Percentiles rank a stretch among this genome's conserved stretches.
Conservation (phyloP, 2,797 vertebrate species). For the Hylomyscus alleni region DNA sequence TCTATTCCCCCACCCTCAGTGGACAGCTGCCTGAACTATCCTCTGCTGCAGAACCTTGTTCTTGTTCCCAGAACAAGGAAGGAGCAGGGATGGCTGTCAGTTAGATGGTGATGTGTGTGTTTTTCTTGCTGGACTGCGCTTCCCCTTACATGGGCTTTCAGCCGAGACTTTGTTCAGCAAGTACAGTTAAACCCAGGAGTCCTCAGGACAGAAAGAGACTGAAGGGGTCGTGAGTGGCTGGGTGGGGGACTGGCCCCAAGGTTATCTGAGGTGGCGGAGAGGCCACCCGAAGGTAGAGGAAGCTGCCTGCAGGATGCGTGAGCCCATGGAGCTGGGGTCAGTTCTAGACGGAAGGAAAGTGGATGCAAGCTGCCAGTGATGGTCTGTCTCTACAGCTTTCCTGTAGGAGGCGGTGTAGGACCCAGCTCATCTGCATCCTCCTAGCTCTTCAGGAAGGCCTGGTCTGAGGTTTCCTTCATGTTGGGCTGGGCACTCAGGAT, state of each 20-base stretch:
- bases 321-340: neutral
- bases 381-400: neutral
- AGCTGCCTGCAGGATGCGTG: neutral
- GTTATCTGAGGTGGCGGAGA: neutral
- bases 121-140: fast-evolving
- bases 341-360: neutral
- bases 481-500: neutral
- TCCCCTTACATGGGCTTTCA: neutral
- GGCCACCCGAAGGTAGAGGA: neutral
- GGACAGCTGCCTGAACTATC: neutral
- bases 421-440: neutral
- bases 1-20: neutral
- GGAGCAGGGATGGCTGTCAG: neutral
- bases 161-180: neutral
- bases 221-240: neutral
- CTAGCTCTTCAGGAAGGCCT: too few relatives aligned
- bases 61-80: neutral
- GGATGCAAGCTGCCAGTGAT: fast-evolving
- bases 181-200: neutral
- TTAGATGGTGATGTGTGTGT: fast-evolving
- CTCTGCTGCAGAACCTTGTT: neutral
- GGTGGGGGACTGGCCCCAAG: neutral
- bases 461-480: neutral
- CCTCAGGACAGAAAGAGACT: neutral
- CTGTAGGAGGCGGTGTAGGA: neutral